Evolutionary conservation across 2,113 vertebrate species (phyloP).

Genomic region (Hiodon alosoides): DNA sequence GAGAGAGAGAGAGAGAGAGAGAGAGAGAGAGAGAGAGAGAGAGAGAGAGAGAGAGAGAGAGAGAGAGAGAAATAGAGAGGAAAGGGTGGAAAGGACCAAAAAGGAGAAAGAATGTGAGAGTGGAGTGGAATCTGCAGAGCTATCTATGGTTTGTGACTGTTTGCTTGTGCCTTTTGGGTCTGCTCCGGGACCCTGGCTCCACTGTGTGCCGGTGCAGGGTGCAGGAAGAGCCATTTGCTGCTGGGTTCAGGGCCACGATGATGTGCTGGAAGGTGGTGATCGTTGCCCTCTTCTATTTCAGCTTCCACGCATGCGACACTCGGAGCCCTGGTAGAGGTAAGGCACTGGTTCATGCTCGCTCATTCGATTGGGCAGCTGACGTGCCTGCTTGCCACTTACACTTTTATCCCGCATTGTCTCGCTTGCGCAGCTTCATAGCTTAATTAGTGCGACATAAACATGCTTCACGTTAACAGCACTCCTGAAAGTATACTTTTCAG

Average conservation of each 20-base stretch:
- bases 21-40: not conserved
- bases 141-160: not conserved
- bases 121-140: not conserved
- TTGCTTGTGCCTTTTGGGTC: not conserved
- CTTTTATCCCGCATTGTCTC: not conserved
- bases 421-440: too few species aligned
- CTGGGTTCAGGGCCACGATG: constrained; percentile 4
- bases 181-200: not conserved
- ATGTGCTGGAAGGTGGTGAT: constrained; percentile 2
- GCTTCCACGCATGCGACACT: not conserved
- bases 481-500: too few species aligned
- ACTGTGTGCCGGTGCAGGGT: not conserved
- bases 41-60: not conserved
- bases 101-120: not conserved
- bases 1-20: not conserved
- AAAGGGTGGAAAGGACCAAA: not conserved
- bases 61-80: not conserved
- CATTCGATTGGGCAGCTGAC: not conserved
- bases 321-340: constrained; percentile 13
- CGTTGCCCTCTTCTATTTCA: constrained; percentile 9
- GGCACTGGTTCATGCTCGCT: not conserved
- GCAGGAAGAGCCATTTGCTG: not conserved
- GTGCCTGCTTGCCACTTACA: not conserved
- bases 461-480: too few species aligned
- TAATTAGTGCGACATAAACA: too few species aligned